Evolutionary conservation across 2,888 invertebrate species (phyloP), one percentile per base, ranked within the genome.

Genomic region (Dugesia japonica): DNA sequence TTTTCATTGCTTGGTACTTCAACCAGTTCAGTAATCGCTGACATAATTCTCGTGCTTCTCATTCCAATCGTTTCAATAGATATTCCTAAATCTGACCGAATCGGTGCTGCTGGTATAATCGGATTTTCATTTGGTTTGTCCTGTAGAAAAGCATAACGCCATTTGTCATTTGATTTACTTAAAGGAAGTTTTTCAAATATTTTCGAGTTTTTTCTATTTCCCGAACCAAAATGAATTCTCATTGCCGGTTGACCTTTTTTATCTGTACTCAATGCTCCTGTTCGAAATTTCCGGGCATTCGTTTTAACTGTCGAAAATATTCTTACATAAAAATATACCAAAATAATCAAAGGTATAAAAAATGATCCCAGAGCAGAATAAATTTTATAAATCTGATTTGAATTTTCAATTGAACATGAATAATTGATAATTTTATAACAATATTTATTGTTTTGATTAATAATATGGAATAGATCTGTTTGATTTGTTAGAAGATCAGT

Each of bases 281-380:
- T 13, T 23, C 76, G 26, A n/a, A 76, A 31, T 17, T 33, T 33
- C 31, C 38, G 7, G 13, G 76, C 76, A 33, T 76, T 74, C 13
- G 7, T n/a, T 26, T 33, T 28, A 17, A 76, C 73, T 7, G 31
- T 74, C 7, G 33, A 13, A 28, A 75, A 76, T 75, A 76, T 76
- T 28, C 33, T 17, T 1, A 76, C 1, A 31, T 76, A 76, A 28
- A 76, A 76, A 28, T 76, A 76, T 4, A 26, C 17, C 26, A 76
- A n/a, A 4, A 76, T 26, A 1, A 76, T 20, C 9, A 74, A 23
- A 1, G 76, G 76, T 28, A 76, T 27, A 74, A 75, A 76, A 28
- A 76, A 76, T 9, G 76, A 76, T n/a, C 76, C 76, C 33, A 76
- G n/a, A 1, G 76, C 76, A 7, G 76, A 76, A 28, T 76, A 76